A percentile compares a stretch with the other conserved stretches of the same genome.
Evolutionary conservation across 1,140 invertebrate genomes (phyloP).

Genomic region (Ectropis grisescens): DNA sequence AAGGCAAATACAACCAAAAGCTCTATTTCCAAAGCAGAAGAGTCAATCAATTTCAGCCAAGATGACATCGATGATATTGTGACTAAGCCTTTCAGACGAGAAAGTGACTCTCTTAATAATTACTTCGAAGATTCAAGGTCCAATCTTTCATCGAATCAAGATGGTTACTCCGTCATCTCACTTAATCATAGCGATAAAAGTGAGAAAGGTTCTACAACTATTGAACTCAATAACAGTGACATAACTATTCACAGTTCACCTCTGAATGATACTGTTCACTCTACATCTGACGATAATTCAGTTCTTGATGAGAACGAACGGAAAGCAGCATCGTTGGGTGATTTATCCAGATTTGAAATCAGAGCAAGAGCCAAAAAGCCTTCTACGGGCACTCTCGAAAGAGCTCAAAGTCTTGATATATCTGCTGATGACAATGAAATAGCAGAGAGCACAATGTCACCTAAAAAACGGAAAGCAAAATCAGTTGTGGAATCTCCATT

Average conservation of each 20-base stretch:
- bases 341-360: conserved; percentile 81
- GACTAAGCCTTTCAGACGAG: conserved; percentile 55
- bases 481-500: conserved; percentile 64
- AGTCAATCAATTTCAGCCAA: conserved; percentile 58
- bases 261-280: conserved; percentile 62
- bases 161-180: conserved; percentile 58
- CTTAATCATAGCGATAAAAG: conserved; percentile 62
- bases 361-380: conserved; percentile 63
- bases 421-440: conserved; percentile 72
- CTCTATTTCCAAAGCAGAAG: conserved; percentile 22
- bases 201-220: conserved; percentile 65
- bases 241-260: conserved; percentile 81
- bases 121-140: conserved; percentile 66
- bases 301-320: conserved; percentile 75
- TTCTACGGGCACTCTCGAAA: conserved; percentile 75
- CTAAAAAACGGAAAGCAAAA: conserved; percentile 78
- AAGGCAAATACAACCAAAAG: conserved; percentile 50
- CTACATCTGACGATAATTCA: conserved; percentile 62
- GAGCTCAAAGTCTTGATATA: conserved; percentile 86
- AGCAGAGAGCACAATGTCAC: conserved; percentile 71
- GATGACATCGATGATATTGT: conserved; percentile 65
- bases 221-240: conserved; percentile 80
- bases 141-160: conserved; percentile 61
- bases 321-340: conserved; percentile 85
- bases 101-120: conserved; percentile 66